Evolutionary conservation across 2,888 invertebrate species (phyloP), one percentile per base, ranked within the genome.

Genomic region (Chirona hameri): DNA sequence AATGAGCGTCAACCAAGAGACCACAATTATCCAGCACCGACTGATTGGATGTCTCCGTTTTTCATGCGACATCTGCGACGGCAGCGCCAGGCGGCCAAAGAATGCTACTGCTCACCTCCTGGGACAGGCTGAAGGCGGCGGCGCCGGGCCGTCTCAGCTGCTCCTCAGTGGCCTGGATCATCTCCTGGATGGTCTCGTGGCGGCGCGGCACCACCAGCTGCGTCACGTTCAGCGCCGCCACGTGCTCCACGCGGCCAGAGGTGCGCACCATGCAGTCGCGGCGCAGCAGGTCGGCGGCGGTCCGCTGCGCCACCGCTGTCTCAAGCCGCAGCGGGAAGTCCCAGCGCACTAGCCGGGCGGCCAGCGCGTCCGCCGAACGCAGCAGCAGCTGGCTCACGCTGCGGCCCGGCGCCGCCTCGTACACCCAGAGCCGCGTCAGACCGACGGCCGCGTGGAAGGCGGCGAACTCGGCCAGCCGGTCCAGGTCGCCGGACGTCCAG

Each of bases 391-490:
- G 79, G 9, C n/a, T 18, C 9, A 80, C 27, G 7, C 14, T 14
- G 18, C 14, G 52, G n/a, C 48, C 12, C 18, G 24, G 52, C 52
- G 29, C 52, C 27, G 79, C 5, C 52, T 80, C 79, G 52, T 80
- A 80, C 79, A 80, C n/a, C 79, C 79, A 80, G 24, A 80, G 52
- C 52, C 79, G 52, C n/a, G 12, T 24, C 15, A 52, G 4, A 27
- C 79, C 79, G 27, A 52, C 52, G 10, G 27, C 48, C 27, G 52
- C 29, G 79, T 80, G 79, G 52, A 80, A 80, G 48, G 79, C 79
- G 79, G 52, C 79, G 52, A 80, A 80, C 52, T 80, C 79, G 52
- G 79, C 79, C 52, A 80, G 79, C 48, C 79, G 79, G 52, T 48
- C 79, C 79, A 52, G 14, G 27, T 80, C 79, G 52, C 48, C 79